Base-by-base conservation (phyloP, 2,888 invertebrate species). In the Acleris laterana region DNA sequence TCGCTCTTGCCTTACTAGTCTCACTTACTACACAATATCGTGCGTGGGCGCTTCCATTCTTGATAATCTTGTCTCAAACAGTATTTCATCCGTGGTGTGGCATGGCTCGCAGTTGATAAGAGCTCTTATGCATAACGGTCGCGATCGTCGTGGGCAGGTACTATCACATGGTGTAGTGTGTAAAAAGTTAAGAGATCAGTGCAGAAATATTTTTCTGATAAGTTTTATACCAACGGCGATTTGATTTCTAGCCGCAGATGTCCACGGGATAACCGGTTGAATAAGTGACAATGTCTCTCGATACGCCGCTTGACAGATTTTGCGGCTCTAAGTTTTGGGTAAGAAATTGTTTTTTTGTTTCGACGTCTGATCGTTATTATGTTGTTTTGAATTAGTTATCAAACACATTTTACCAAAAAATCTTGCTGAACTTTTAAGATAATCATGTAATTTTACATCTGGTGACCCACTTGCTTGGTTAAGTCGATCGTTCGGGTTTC, bases 301-400 rank as follows among this genome's bases (percentile, higher is more conserved):
- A 93, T 85, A 93, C 94, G 82, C 89, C 94, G 76, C 95, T 96
- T 94, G 96, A 96, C 87, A 92, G 93, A 76, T 96, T 96, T 93
- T 97, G 97, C 85, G 96, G 96, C 74, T 95, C 95, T 64, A 86
- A 88, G 84, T 97, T 97, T 94, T 97, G 97, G 97, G 97, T 96
- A 94, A 96, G 65, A 46, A 57, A 13, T 17, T 5, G 16, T 48
- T 20, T 58, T 48, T 28, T 28, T 28, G n/a, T 7, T 16, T n/a
- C 42, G 2, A 32, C 13, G 28, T 19, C 7, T 13, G 16, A 11
- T 48, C 11, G 3, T 13, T 19, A 28, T n/a, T 58, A 28, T 7
- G 42, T 4, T 56, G 44, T 56, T 44, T 22, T 17, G 9, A 19
- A 3, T 56, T 7, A 13, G 11, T 13, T 11, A 11, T 42, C 20